Evolutionary conservation across 2,113 vertebrate genomes (phyloP).

Genomic region (human (Homo sapiens)): GRCh38 chr21:33038501-33039000

Average conservation of each 20-base stretch:
- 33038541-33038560: too few species aligned
- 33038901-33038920: background rate
- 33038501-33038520: too few species aligned
- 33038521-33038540: too few species aligned
- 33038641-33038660: too few species aligned
- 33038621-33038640: too few species aligned
- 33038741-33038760: background rate
- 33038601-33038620: too few species aligned
- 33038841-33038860: too few species aligned
- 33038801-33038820: too few species aligned
- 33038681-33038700: too few species aligned
- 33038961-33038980: background rate
- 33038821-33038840: background rate
- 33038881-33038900: background rate
- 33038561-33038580: too few species aligned
- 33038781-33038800: background rate
- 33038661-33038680: too few species aligned
- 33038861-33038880: background rate
- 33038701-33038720: rapidly evolving
- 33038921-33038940: background rate
- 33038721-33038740: background rate
- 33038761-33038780: background rate
- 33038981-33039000: background rate
- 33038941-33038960: background rate
- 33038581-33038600: too few species aligned